Conservation (phyloP, 2,888 invertebrate genomes). For the Allacma fusca region DNA sequence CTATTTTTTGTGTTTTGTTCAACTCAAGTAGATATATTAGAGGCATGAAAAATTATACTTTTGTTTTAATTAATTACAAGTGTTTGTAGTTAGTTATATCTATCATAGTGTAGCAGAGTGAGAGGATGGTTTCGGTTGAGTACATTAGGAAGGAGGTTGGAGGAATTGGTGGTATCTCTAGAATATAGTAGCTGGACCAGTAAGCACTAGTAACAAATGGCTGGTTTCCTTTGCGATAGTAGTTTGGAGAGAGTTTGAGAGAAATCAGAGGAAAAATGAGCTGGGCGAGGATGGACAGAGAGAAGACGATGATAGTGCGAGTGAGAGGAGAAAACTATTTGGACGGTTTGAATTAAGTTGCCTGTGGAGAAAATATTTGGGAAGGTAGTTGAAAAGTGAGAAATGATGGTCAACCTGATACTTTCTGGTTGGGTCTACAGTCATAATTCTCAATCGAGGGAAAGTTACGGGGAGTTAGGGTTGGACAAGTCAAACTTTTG, state of each 20-base stretch:
- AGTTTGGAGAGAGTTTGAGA: neutral
- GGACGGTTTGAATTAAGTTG: constrained; percentile 45
- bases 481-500: too few species aligned
- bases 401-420: neutral
- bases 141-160: constrained; percentile 2
- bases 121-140: neutral
- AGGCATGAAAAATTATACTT: too few species aligned
- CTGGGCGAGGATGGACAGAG: neutral
- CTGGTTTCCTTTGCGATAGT: constrained; percentile 29
- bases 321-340: constrained; percentile 29
- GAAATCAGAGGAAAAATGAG: neutral
- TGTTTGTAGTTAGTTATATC: too few species aligned
- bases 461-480: too few species aligned
- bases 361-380: neutral
- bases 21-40: too few species aligned
- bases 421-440: too few species aligned
- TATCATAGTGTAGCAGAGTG: too few species aligned
- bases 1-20: too few species aligned
- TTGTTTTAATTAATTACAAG: too few species aligned
- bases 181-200: neutral
- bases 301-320: neutral
- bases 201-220: constrained; percentile 3
- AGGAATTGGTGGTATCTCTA: neutral
- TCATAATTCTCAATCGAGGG: too few species aligned
- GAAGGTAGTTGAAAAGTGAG: too few species aligned